These are phyloP conservation scores for Synanceia verrucosa DNA, from an alignment of 2,797 vertebrate genomes.

Conservation along the genomic window DNA sequence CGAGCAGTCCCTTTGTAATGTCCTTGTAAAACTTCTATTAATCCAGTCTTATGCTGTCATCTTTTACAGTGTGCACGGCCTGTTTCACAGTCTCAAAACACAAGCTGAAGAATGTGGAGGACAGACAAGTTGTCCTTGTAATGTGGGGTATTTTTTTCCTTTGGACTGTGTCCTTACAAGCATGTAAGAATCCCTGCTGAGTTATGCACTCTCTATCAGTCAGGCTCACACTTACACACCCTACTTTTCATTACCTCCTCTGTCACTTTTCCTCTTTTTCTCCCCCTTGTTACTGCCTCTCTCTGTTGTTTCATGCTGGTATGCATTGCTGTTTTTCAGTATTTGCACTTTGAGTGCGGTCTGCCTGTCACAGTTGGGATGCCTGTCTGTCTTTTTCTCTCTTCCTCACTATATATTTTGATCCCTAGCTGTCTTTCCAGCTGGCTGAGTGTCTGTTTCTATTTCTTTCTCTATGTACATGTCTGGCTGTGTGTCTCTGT, in stretches of 20 bases:
- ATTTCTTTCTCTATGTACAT: slow-evolving; percentile 37
- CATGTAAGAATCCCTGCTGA: slow-evolving; percentile 57
- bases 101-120: slow-evolving; percentile 35
- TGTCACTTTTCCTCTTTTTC: slow-evolving; percentile 44
- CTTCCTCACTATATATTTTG: slow-evolving; percentile 35
- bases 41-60: slow-evolving; percentile 20
- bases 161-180: slow-evolving; percentile 49
- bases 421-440: slow-evolving; percentile 45
- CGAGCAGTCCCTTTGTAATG: slow-evolving; percentile 9
- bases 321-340: slow-evolving; percentile 45
- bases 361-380: slow-evolving; percentile 52
- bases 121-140: slow-evolving; percentile 67
- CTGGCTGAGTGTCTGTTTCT: slow-evolving; percentile 47
- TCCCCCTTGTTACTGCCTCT: slow-evolving; percentile 43
- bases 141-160: slow-evolving; percentile 44
- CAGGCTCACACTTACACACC: slow-evolving; percentile 38
- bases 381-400: slow-evolving; percentile 53
- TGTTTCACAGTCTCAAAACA: slow-evolving; percentile 35
- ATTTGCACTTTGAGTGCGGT: slow-evolving; percentile 48
- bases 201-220: slow-evolving; percentile 48
- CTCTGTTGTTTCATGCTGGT: slow-evolving; percentile 30
- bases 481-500: slow-evolving; percentile 36
- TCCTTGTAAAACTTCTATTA: slow-evolving; percentile 32
- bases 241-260: slow-evolving; percentile 40
- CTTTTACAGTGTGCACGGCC: slow-evolving; percentile 48